Evolutionary conservation across 2,113 vertebrate genomes (phyloP).

Genomic region (Colius striatus): DNA sequence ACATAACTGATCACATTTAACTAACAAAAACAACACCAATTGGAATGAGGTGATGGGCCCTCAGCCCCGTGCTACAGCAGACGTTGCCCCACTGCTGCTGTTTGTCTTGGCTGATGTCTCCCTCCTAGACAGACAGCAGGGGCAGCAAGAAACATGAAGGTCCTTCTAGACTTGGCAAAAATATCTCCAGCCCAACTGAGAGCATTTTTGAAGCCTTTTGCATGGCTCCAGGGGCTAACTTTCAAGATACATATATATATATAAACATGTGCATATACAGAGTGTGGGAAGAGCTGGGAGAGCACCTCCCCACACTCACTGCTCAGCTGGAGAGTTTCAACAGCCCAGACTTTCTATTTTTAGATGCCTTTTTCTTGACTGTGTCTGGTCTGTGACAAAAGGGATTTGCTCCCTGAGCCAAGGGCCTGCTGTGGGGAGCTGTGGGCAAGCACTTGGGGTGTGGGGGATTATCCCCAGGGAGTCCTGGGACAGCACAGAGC

Average conservation of each 20-base stretch:
- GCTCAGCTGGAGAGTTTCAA: not conserved
- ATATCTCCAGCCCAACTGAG: not conserved
- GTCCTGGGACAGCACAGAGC: not conserved
- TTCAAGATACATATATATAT: not conserved
- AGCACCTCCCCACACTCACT: not conserved
- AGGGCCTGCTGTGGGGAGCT: too few relatives aligned
- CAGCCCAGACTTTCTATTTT: not conserved
- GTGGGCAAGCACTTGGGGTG: not conserved
- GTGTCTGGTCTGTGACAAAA: not conserved
- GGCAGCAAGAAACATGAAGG: not conserved
- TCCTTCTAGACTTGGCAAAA: not conserved
- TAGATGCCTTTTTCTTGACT: not conserved
- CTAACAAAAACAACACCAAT: accelerated
- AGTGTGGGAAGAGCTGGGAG: not conserved
- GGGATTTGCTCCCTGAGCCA: not conserved
- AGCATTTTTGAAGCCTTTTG: not conserved
- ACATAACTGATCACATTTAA: not conserved
- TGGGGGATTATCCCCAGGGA: not conserved
- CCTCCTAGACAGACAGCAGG: not conserved
- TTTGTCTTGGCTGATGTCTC: not conserved
- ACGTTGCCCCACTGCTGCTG: not conserved
- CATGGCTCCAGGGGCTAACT: not conserved
- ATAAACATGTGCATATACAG: not conserved
- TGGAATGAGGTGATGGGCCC: accelerated
- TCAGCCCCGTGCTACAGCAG: not conserved